Percentiles rank a stretch among this genome's conserved stretches.
Evolutionary conservation across 2,888 invertebrate genomes (phyloP).

Genomic region (Maniola hyperantus): DNA sequence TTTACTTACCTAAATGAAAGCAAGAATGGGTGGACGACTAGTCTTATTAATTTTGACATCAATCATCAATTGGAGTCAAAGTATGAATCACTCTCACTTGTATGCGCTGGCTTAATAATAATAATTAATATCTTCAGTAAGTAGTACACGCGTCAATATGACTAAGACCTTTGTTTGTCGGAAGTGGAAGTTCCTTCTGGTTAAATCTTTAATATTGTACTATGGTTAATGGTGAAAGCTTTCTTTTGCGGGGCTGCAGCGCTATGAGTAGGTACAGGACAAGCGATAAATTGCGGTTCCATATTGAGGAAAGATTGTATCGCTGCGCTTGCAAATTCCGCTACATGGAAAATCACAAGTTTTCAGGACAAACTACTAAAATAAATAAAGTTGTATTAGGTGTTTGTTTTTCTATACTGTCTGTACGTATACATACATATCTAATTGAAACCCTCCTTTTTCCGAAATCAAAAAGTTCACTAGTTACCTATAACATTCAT

Average conservation of each 20-base stretch:
- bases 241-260: background rate
- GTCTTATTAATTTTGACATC: slow-evolving; percentile 13
- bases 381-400: too few species aligned
- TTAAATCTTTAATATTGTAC: background rate
- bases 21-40: slow-evolving; percentile 22
- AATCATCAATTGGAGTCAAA: slow-evolving; percentile 15
- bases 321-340: too few species aligned
- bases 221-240: background rate
- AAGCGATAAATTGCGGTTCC: too few species aligned
- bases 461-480: too few species aligned
- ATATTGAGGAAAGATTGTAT: too few species aligned
- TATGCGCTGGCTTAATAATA: slow-evolving; percentile 1
- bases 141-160: slow-evolving; percentile 11
- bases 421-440: too few species aligned
- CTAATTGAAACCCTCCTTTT: too few species aligned
- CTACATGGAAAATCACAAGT: too few species aligned
- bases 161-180: slow-evolving; percentile 5
- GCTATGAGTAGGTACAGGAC: too few species aligned
- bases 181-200: background rate
- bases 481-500: too few species aligned
- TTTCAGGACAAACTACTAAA: too few species aligned
- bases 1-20: slow-evolving; percentile 11
- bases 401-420: too few species aligned
- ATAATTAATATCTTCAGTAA: slow-evolving; percentile 13
- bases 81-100: slow-evolving; percentile 25